Percentiles rank a stretch among this genome's conserved stretches.
Evolutionary conservation across 1,140 invertebrate species (phyloP).

Genomic region (Drepana arcuata): DNA sequence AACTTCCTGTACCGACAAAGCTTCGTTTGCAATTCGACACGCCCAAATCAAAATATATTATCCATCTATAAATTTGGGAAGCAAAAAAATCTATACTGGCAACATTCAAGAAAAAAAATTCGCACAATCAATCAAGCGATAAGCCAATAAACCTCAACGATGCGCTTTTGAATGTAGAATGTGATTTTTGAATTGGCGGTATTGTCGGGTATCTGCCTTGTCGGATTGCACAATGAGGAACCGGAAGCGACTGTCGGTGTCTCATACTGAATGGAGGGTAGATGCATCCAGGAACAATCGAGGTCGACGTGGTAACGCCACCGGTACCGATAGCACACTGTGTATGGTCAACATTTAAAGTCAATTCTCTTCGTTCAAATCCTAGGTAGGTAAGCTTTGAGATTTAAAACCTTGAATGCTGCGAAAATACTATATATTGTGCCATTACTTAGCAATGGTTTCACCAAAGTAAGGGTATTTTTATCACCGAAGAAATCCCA

Average conservation of each 20-base stretch:
- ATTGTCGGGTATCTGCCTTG: conserved; percentile 53
- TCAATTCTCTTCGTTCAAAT: too few species aligned
- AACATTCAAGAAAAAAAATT: conserved; percentile 48
- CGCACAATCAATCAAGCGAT: conserved; percentile 71
- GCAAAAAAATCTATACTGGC: conserved; percentile 17
- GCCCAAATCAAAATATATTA: conserved; percentile 71
- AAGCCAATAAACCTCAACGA: conserved; percentile 72
- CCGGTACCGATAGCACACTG: too few species aligned
- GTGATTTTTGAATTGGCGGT: conserved; percentile 56
- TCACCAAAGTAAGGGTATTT: too few species aligned
- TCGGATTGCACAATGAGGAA: conserved; percentile 58
- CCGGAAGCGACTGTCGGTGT: conserved; percentile 59
- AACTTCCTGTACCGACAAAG: conserved; percentile 61
- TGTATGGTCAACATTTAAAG: too few species aligned
- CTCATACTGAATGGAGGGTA: conserved; percentile 45
- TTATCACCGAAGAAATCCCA: too few species aligned
- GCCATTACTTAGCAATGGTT: too few species aligned
- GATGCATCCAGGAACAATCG: conserved; percentile 59
- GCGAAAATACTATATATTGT: too few species aligned
- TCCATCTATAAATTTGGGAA: conserved; percentile 35
- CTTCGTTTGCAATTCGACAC: conserved; percentile 48
- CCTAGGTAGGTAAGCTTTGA: too few species aligned
- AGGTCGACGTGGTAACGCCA: conserved; percentile 31
- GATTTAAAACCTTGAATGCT: too few species aligned
- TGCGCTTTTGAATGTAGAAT: conserved; percentile 66